Base-by-base conservation (phyloP, 2,113 vertebrate genomes). In the Spheniscus mendiculus region DNA sequence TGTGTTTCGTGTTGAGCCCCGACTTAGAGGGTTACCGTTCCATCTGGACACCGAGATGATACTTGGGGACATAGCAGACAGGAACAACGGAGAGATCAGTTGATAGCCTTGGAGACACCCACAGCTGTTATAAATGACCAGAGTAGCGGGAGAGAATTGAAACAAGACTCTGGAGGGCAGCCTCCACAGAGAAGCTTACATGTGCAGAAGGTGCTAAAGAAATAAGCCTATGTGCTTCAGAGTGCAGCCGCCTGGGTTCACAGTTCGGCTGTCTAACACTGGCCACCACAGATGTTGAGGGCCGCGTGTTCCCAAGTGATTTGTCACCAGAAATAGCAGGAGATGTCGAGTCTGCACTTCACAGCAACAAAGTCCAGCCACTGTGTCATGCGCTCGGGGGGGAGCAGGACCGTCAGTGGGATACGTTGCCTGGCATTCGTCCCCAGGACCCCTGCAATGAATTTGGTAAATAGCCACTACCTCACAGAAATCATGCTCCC, bases 311-410 rank as follows among this genome's bases (percentile, higher is more conserved):
- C 53, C 71, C 77, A 61, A 40, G 45, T 36, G 23, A 30, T 20
- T 65, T 8, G 5, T 38, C 15, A 7, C 34, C 69, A 73, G 69
- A 49, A 90, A 6, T 0, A 45, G 26, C 27, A 72, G 67, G 38
- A 50, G 53, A 18, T 21, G 12, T 59, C 50, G 82, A 18, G 36
- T 10, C 50, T 58, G n/a, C 5, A 5, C 26, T 50, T 42, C 25
- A 32, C 50, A 38, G 36, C 22, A 70, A 25, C 38, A 0, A 82
- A 78, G 34, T 16, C 59, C 73, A 82, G 42, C 34, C 59, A 30
- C 44, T 2, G 3, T 50, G 27, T 30, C 32, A 15, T 1, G 25
- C 26, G 11, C 47, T 79, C 4, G 0, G 4, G 11, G 14, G 5
- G 8, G 19, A 69, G 49, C 56, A 63, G 67, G 25, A 53, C 21